A percentile compares a stretch with the other conserved stretches of the same genome.
These are phyloP conservation scores for Orgyia antiqua DNA, from an alignment of 2,888 invertebrate genomes.

Conservation along the genomic window DNA sequence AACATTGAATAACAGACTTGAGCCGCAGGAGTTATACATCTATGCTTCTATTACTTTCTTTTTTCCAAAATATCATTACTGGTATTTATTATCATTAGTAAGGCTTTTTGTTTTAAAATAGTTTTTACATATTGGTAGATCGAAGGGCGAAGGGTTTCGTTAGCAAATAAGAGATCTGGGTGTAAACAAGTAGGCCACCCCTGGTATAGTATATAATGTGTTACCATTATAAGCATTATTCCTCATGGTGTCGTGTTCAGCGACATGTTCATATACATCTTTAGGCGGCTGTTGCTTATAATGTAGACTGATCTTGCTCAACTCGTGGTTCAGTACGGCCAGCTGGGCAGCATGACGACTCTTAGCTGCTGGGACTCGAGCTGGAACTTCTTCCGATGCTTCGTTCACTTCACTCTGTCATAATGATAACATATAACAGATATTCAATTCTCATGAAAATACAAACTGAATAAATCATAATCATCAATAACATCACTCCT, in stretches of 20 bases:
- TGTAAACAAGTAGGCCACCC: no score
- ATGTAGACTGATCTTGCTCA: constrained; percentile 79
- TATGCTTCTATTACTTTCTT: no score
- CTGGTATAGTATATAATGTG: no score
- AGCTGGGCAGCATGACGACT: constrained; percentile 54
- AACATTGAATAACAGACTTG: no score
- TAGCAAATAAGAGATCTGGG: no score
- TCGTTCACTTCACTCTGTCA: constrained; percentile 22
- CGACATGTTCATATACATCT: constrained; percentile 26
- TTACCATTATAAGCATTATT: no score
- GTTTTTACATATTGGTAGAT: no score
- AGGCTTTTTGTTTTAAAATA: background rate
- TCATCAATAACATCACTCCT: no score
- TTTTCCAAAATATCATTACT: background rate
- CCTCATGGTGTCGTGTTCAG: constrained; percentile 2
- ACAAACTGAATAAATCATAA: no score
- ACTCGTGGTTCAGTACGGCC: constrained; percentile 78
- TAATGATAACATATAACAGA: background rate
- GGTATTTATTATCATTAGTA: background rate
- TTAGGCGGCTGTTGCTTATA: constrained; percentile 61
- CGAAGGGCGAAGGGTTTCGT: no score
- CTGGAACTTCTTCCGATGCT: constrained; percentile 8
- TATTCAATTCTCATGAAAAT: no score
- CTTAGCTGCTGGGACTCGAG: constrained; percentile 22
- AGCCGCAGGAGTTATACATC: no score